A percentile compares a stretch with the other conserved stretches of the same genome.
These are phyloP conservation scores for Percopsis transmontana DNA, from an alignment of 2,113 vertebrate genomes.

Conservation along the genomic window DNA sequence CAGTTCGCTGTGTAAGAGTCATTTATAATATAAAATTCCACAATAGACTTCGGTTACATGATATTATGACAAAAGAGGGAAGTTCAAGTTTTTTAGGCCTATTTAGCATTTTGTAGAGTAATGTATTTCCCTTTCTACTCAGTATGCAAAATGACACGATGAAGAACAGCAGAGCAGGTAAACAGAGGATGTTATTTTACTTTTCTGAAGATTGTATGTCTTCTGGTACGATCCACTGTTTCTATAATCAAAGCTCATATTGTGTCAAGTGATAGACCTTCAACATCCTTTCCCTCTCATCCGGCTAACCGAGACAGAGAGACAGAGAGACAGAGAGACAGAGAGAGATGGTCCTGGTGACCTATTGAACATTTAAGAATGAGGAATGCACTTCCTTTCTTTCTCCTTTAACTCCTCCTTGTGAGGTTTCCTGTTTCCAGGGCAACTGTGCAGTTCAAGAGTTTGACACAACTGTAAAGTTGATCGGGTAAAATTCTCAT, in stretches of 20 bases:
- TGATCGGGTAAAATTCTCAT: slow-evolving; percentile 35
- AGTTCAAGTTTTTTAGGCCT: no score
- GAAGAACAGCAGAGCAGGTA: neutral
- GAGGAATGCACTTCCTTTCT: slow-evolving; percentile 70
- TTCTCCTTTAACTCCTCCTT: slow-evolving; percentile 36
- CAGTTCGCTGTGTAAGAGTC: no score
- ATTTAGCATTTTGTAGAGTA: no score
- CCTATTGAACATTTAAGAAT: slow-evolving; percentile 54
- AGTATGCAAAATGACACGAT: no score
- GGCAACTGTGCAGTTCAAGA: slow-evolving; percentile 36
- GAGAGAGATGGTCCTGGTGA: slow-evolving; percentile 42
- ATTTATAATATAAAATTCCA: no score
- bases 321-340: slow-evolving; percentile 20
- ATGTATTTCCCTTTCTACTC: no score
- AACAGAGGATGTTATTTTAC: neutral
- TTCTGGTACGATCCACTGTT: no score
- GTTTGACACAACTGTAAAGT: slow-evolving; percentile 51
- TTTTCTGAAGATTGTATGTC: slow-evolving; percentile 11
- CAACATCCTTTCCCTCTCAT: slow-evolving; percentile 11
- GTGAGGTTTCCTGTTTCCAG: slow-evolving; percentile 61
- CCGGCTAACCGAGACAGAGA: slow-evolving; percentile 5
- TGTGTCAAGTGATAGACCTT: neutral
- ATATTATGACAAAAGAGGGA: no score
- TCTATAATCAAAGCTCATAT: neutral
- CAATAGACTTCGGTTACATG: no score